Evolutionary conservation across 1,140 invertebrate species (phyloP).

Genomic region (Nephila pilipes): DNA sequence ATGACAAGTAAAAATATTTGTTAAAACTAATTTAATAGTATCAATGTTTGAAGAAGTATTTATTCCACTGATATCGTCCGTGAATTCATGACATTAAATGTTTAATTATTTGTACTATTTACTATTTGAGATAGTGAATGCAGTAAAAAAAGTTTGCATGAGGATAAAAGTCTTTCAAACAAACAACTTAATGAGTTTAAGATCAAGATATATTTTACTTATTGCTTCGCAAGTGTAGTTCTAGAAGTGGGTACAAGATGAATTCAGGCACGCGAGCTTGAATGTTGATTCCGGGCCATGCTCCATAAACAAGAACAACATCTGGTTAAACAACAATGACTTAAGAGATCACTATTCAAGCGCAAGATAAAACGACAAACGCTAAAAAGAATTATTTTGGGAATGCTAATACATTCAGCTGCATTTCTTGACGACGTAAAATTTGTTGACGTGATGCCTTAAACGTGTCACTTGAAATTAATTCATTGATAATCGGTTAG

Average conservation of each 20-base stretch:
- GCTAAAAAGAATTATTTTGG: neutral
- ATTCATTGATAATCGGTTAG: neutral
- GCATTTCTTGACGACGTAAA: neutral
- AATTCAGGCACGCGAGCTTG: neutral
- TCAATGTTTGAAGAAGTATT: no score
- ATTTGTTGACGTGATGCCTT: neutral
- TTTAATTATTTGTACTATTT: no score
- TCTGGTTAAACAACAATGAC: conserved; percentile 1
- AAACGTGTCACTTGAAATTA: neutral
- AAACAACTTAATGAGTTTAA: neutral
- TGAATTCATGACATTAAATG: no score
- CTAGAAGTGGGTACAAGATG: neutral
- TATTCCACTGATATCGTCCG: no score
- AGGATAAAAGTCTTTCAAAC: neutral
- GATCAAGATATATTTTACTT: neutral
- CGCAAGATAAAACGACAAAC: neutral
- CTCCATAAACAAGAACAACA: neutral
- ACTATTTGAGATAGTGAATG: neutral
- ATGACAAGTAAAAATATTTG: no score
- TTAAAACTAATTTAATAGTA: no score
- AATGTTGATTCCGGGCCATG: neutral
- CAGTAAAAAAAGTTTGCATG: neutral
- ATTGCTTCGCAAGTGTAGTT: neutral
- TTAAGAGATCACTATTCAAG: neutral
- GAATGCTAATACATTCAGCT: neutral